Evolutionary conservation across 1,140 invertebrate genomes (phyloP).

Genomic region (Macrosteles quadrilineatus): DNA sequence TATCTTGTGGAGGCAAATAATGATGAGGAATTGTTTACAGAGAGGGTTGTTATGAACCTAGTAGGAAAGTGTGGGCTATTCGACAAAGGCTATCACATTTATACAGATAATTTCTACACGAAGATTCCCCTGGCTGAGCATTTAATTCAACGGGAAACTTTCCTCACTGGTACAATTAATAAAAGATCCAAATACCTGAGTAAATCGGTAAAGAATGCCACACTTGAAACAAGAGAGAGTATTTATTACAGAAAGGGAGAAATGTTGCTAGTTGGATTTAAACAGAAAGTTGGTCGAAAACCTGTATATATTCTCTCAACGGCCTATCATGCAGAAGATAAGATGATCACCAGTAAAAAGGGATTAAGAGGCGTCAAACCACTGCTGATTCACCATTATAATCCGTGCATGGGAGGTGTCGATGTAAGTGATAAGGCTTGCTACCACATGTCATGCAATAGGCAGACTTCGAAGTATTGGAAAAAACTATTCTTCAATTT

Average conservation of each 20-base stretch:
- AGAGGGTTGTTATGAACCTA: constrained; percentile 21
- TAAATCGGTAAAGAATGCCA: not conserved
- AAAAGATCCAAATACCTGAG: not conserved
- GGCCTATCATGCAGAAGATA: constrained; percentile 10
- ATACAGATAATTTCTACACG: constrained; percentile 27
- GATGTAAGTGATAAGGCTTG: constrained; percentile 24
- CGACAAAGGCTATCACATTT: constrained; percentile 23
- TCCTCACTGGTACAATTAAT: not conserved
- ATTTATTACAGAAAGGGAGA: constrained; percentile 8
- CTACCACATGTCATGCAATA: constrained; percentile 7
- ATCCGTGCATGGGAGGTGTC: constrained; percentile 26
- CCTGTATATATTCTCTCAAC: not conserved
- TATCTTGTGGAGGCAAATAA: not conserved
- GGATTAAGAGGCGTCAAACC: not conserved
- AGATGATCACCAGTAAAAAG: not conserved
- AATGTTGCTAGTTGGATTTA: not conserved
- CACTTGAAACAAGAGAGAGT: not conserved
- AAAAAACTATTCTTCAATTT: constrained; percentile 24
- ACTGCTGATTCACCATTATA: constrained; percentile 15
- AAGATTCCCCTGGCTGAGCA: constrained; percentile 10
- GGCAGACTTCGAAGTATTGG: constrained; percentile 20
- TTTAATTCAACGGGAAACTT: constrained; percentile 4
- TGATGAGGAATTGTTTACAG: not conserved
- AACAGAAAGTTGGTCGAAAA: not conserved
- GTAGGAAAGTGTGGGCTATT: constrained; percentile 7